These are phyloP conservation scores for Cuniculus paca DNA, from an alignment of 2,797 vertebrate species.

Conservation along the genomic window DNA sequence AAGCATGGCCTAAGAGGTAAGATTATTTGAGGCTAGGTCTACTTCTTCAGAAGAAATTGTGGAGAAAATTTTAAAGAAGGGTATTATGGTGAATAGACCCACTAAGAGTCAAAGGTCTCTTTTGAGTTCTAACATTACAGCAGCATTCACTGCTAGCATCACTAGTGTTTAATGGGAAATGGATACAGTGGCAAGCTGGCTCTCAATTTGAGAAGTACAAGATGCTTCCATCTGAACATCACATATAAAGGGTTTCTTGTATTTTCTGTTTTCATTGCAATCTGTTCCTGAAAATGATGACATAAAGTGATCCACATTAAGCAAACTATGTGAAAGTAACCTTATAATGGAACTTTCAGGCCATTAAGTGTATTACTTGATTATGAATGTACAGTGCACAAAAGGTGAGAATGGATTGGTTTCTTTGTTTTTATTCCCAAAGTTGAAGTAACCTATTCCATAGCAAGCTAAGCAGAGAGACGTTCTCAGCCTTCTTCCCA, in stretches of 20 bases:
- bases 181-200: background rate
- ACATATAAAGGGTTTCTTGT: background rate
- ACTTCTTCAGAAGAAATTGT: background rate
- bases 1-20: background rate
- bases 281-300: slow-evolving; percentile 27
- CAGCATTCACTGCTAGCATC: background rate
- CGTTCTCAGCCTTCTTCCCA: background rate
- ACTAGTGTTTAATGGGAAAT: background rate
- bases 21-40: background rate
- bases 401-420: background rate
- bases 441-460: background rate
- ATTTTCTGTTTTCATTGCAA: slow-evolving; percentile 12
- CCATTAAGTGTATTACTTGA: background rate
- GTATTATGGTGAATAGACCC: background rate
- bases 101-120: background rate
- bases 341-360: background rate
- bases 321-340: slow-evolving; percentile 35
- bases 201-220: slow-evolving; percentile 10
- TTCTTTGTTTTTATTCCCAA: background rate
- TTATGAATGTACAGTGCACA: background rate
- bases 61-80: background rate
- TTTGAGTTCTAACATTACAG: background rate
- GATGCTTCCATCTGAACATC: background rate
- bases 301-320: slow-evolving; percentile 29
- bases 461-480: background rate